Evolutionary conservation across 2,888 invertebrate genomes (phyloP), one percentile per base, ranked within the genome.

Genomic region (Diadromus collaris): DNA sequence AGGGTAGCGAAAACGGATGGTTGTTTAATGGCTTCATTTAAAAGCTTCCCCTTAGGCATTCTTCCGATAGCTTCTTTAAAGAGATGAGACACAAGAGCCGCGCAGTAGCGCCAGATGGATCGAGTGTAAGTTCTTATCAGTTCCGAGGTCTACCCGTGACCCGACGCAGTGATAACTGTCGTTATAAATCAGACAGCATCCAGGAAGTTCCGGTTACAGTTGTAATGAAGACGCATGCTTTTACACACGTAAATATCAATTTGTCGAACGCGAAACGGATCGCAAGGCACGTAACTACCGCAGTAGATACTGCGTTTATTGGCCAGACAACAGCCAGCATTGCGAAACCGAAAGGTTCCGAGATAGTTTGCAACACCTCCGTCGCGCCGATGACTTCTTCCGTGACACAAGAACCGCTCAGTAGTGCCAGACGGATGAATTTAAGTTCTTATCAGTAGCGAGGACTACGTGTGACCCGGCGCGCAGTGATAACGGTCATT

Each of bases 381-480:
- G n/a, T n/a, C n/a, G n/a, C n/a, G n/a, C 41, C 19, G 29, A 44
- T 69, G 19, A 27, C 29, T 58, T 69, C 69, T 58, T 58, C 24
- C 2, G n/a, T 10, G 19, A 41, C 19, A 32, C 54, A 27, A 6
- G 46, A 7, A 24, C n/a, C 19, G 19, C 24, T 29, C 19, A 4
- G 38, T 54, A 51, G 67, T 34, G 67, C 51, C 54, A 54, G 38
- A 4, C 19, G 21, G 51, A 54, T 34, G 24, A 24, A 38, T 38
- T 27, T 65, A 54, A 13, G 38, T 67, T 34, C 34, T 51, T 41
- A 54, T 67, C 54, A 67, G 67, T 54, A 34, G 54, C 38, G 32
- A 38, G 41, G 54, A 21, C 24, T 24, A 48, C 9, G 27, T 67
- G 6, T 0, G 7, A 54, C 13, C 54, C n/a, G 54, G 19, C 16